phyloP scores from a whole-genome alignment of 2,113 vertebrate genomes.

The Lophius piscatorius region DNA sequence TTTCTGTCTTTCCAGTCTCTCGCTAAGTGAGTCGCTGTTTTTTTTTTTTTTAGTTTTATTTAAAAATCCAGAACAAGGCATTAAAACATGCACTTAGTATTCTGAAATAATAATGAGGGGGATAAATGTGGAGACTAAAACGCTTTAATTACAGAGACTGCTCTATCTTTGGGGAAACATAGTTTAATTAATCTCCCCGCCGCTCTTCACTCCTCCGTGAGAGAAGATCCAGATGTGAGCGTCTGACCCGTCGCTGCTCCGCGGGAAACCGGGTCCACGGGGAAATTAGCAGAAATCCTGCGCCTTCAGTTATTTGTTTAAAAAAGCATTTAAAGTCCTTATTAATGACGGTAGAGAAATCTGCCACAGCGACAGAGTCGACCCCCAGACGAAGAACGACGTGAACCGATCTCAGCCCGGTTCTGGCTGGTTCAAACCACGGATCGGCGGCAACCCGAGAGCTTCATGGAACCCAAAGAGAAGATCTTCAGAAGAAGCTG shows the following conservation, averaged over 20 bases:
- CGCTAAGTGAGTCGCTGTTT: conserved; percentile 33
- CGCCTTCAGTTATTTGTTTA: too few species aligned
- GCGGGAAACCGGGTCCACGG: conserved; percentile 32
- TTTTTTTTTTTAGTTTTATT: too few species aligned
- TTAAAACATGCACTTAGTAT: conserved; percentile 49
- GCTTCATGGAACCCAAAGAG: too few species aligned
- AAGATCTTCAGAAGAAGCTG: too few species aligned
- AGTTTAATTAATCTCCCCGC: conserved; percentile 79
- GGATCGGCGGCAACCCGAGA: too few species aligned
- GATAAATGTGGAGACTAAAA: conserved; percentile 69
- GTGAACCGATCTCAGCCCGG: too few species aligned
- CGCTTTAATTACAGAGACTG: conserved; percentile 73
- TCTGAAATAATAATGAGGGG: conserved; percentile 75
- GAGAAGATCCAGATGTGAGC: conserved; percentile 14
- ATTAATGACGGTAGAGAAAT: too few species aligned
- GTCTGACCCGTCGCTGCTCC: conserved; percentile 41
- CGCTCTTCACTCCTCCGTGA: too few species aligned
- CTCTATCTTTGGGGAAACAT: conserved; percentile 68
- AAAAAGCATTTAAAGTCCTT: too few species aligned
- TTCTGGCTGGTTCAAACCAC: too few species aligned
- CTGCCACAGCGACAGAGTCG: too few species aligned
- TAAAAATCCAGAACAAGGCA: conserved; percentile 52
- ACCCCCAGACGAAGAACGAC: too few species aligned
- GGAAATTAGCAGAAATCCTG: conserved; percentile 32
- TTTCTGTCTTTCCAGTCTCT: conserved; percentile 30